These are phyloP conservation scores for Lordiphosa collinella DNA, from an alignment of 1,140 invertebrate genomes.

Conservation along the genomic window DNA sequence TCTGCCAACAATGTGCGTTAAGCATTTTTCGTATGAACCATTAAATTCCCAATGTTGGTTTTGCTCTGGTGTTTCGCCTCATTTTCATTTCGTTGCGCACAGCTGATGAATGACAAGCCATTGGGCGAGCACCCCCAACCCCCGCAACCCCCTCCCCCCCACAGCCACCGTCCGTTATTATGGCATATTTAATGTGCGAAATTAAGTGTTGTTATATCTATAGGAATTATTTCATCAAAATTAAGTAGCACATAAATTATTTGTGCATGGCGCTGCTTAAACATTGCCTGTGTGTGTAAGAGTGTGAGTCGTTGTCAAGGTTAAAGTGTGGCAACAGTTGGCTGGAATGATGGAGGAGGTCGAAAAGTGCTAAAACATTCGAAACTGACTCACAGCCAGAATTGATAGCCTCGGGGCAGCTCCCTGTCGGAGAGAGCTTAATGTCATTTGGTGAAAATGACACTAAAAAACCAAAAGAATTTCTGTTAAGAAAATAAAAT, in stretches of 20 bases:
- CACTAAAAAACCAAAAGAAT: neutral
- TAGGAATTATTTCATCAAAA: conserved; percentile 72
- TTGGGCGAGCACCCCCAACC: conserved; percentile 26
- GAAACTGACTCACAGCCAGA: conserved; percentile 34
- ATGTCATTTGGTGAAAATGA: conserved; percentile 34
- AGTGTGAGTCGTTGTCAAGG: conserved; percentile 24
- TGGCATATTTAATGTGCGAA: conserved; percentile 73
- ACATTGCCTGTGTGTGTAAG: conserved; percentile 1
- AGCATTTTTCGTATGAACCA: conserved; percentile 57
- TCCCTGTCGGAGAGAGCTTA: conserved; percentile 19
- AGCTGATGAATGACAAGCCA: conserved; percentile 70
- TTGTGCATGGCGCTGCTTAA: conserved; percentile 35
- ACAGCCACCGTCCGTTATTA: conserved; percentile 29
- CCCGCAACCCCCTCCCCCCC: neutral
- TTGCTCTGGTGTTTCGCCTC: conserved; percentile 34
- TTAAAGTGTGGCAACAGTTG: conserved; percentile 38
- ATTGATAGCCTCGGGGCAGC: conserved; percentile 51
- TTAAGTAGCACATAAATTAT: conserved; percentile 73
- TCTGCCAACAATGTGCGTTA: conserved; percentile 25
- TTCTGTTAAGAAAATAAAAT: too few relatives aligned
- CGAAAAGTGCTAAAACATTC: conserved; percentile 14
- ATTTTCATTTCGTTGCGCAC: conserved; percentile 59
- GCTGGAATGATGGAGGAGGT: conserved; percentile 16
- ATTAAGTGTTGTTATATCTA: conserved; percentile 74
- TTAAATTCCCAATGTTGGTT: conserved; percentile 51